Evolutionary conservation across 2,888 invertebrate genomes (phyloP), one percentile per base, ranked within the genome.

Genomic region (Ferdinandea cuprea): DNA sequence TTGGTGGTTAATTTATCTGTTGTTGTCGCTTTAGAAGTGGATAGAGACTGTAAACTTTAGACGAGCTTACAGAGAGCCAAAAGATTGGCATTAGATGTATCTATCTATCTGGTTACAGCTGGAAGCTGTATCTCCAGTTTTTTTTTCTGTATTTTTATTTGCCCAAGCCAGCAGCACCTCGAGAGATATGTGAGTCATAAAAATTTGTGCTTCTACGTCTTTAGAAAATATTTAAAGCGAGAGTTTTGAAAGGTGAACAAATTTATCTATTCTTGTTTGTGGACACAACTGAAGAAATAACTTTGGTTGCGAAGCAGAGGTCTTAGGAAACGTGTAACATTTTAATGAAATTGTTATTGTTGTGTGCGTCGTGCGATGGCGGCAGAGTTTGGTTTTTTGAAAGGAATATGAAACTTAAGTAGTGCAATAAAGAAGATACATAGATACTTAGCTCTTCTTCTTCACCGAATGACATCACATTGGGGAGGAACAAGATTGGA

Each of bases 91-190:
- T 59, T 54, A 32, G 17, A 52, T 40, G 37, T 40, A 11, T 54
- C 44, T 35, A 11, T 54, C 44, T 35, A 9, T 58, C 21, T 19
- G 73, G 66, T 37, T 50, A 63, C 68, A 56, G 61, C 42, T 74
- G 76, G 80, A 71, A 65, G 76, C 80, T 81, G 80, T 61, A 61
- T 52, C 42, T 54, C 11, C 40, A 44, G 32, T 56, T 48, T 52
- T 48, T 50, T 40, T 32, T 30, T 11, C 28, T 40, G 8, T 17
- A 15, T 63, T 32, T 21, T 50, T 56, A 46, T 32, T 7, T 30
- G 19, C 42, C 56, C 63, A 15, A 63, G 21, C 15, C 56, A 72
- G 72, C 61, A 25, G 72, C 61, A 25, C 61, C 61, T 69, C 13
- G 56, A 28, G 40, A 59, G 48, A 52, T n/a, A 42, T 42, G 17